These are phyloP conservation scores for Erebia epiphron DNA, from an alignment of 2,888 invertebrate genomes.

Conservation along the genomic window DNA sequence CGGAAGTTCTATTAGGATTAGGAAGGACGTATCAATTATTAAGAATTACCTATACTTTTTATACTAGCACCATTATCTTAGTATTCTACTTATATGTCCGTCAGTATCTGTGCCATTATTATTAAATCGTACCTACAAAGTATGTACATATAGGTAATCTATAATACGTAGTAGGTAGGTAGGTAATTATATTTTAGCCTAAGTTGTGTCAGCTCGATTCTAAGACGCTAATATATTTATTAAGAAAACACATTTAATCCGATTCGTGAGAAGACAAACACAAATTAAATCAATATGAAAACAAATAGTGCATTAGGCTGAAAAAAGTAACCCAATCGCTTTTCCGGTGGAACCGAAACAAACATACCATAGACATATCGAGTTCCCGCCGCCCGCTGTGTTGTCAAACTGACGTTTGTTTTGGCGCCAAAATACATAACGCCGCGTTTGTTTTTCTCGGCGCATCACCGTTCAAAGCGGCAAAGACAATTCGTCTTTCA, in stretches of 20 bases:
- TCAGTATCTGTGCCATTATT: too few species aligned
- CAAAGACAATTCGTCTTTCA: slow-evolving; percentile 54
- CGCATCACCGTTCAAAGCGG: slow-evolving; percentile 66
- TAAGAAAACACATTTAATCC: slow-evolving; percentile 30
- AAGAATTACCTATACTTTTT: slow-evolving; percentile 14
- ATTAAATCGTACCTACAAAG: too few species aligned
- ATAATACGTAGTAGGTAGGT: slow-evolving; percentile 8
- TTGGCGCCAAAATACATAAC: slow-evolving; percentile 83
- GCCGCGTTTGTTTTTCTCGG: slow-evolving; percentile 80
- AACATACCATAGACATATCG: slow-evolving; percentile 74
- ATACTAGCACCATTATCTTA: background rate
- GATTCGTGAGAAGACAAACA: slow-evolving; percentile 41
- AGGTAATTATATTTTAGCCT: background rate
- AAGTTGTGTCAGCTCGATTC: background rate
- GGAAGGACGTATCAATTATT: slow-evolving; percentile 44
- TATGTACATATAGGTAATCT: background rate
- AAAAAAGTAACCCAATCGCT: slow-evolving; percentile 75
- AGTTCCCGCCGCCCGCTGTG: slow-evolving; percentile 80
- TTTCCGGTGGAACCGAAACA: slow-evolving; percentile 77
- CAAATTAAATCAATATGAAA: slow-evolving; percentile 44
- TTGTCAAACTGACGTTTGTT: slow-evolving; percentile 82
- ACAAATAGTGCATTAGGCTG: slow-evolving; percentile 53
- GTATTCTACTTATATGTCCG: background rate
- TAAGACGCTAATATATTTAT: slow-evolving; percentile 23
- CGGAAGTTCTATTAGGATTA: slow-evolving; percentile 31